phyloP scores from a whole-genome alignment of 1,140 invertebrate genomes.

The Drosophila neocordata region DNA sequence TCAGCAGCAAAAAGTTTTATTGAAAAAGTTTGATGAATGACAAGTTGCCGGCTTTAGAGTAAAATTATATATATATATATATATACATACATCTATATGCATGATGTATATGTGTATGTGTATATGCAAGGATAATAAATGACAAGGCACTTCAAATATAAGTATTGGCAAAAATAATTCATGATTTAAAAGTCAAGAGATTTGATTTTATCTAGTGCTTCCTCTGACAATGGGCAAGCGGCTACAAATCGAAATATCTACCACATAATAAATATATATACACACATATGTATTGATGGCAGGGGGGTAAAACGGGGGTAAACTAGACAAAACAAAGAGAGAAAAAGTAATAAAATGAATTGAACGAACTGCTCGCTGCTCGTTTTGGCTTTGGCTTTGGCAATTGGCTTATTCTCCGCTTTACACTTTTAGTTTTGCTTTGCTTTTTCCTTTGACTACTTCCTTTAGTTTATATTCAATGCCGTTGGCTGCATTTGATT shows the following conservation, averaged over 20 bases:
- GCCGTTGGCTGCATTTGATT: conserved; percentile 71
- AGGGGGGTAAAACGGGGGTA: too few relatives aligned
- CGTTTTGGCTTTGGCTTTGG: conserved; percentile 45
- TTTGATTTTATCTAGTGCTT: conserved; percentile 6
- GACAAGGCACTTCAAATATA: conserved; percentile 42
- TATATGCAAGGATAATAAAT: conserved; percentile 37
- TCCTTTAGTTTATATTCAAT: not conserved
- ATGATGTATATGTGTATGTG: not conserved
- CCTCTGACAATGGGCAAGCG: not conserved
- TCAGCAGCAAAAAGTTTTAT: conserved; percentile 58
- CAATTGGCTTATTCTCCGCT: conserved; percentile 43
- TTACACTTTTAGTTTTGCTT: not conserved
- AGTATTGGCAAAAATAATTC: conserved; percentile 1
- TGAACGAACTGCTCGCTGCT: conserved; percentile 27
- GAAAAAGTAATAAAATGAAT: conserved; percentile 45
- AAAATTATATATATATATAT: conserved; percentile 6
- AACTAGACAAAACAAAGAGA: conserved; percentile 5
- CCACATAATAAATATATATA: too few relatives aligned
- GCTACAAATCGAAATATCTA: too few relatives aligned
- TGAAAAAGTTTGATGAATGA: conserved; percentile 79
- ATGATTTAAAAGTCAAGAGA: not conserved
- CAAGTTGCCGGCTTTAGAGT: conserved; percentile 47
- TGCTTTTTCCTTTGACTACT: not conserved
- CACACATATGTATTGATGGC: too few relatives aligned
- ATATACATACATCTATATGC: not conserved